Evolutionary conservation across 2,888 invertebrate genomes (phyloP).

Genomic region (Sinelater perroti): DNA sequence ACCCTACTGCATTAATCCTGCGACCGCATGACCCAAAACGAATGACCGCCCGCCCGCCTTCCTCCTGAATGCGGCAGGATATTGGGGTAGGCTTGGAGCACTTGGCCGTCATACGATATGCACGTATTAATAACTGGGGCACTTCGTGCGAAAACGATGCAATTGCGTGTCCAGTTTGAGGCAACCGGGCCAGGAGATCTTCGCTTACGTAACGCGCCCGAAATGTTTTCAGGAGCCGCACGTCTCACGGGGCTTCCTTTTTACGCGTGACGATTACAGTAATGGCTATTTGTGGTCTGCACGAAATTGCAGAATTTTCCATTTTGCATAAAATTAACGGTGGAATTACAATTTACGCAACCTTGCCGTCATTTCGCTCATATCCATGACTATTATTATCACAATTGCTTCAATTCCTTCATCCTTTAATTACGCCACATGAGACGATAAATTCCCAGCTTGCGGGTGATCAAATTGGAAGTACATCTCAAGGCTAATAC

Average conservation of each 20-base stretch:
- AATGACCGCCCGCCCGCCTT: slow-evolving; percentile 31
- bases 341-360: not conserved
- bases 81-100: slow-evolving; percentile 36
- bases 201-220: not conserved
- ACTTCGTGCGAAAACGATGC: slow-evolving; percentile 32
- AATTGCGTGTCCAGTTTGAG: slow-evolving; percentile 31
- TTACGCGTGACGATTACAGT: slow-evolving; percentile 2
- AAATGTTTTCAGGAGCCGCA: not conserved
- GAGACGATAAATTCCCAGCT: too few species aligned
- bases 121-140: slow-evolving; percentile 23
- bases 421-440: too few species aligned
- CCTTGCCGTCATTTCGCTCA: too few species aligned
- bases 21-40: slow-evolving; percentile 33
- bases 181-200: not conserved
- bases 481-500: too few species aligned
- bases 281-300: not conserved
- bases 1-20: slow-evolving; percentile 29
- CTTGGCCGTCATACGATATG: slow-evolving; percentile 29
- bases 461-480: too few species aligned
- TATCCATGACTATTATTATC: too few species aligned
- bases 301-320: not conserved
- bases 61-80: slow-evolving; percentile 30
- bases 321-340: slow-evolving; percentile 4
- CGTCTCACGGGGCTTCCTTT: slow-evolving; percentile 4
- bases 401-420: too few species aligned